Base-by-base conservation (phyloP, 1,140 invertebrate species). In the Pantala flavescens region DNA sequence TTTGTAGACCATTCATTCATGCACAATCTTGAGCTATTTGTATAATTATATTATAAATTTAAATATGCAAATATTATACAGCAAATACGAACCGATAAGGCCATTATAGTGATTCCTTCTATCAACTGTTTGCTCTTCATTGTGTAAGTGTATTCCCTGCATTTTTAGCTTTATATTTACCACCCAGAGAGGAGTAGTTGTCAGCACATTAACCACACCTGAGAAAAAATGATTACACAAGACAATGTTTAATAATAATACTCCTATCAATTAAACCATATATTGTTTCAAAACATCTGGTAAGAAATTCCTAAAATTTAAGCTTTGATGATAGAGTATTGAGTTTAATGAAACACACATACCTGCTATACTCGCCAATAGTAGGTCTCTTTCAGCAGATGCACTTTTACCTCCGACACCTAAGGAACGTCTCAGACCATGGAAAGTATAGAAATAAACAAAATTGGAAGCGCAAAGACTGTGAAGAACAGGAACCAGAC, bases 381-480 rank as follows among this genome's bases (percentile, higher is more conserved):
- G 78, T n/a, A 97, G 84, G 84, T 97, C 94, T 78, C 86, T 87
- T 0, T 88, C 75, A 9, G 91, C 89, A 70, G 87, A 88, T 77
- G 87, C 82, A 73, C 85, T 82, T 73, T 80, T 81, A 19, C 16
- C 16, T 16, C 49, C 49, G 5, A 21, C 49, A 7, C 49, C n/a
- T 19, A 63, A 19, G 3, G 49, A 63, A 63, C n/a, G 49, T 81
- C 93, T 91, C 10, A 96, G 82, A 5, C 90, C 90, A 83, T 96
- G 94, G 81, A 95, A 96, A 77, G 92, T 88, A 81, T 96, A 97
- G 80, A 96, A 96, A 82, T 96, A 96, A 19, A 97, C 91, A 84
- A 96, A 96, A 83, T 95, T 96, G 71, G 93, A 96, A 72, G 90
- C 89, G 79, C 91, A 95, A 0, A 96, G 81, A 76, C 91, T 93